Evolutionary conservation across 2,113 vertebrate species (phyloP).

Genomic region (Aphelocoma coerulescens): DNA sequence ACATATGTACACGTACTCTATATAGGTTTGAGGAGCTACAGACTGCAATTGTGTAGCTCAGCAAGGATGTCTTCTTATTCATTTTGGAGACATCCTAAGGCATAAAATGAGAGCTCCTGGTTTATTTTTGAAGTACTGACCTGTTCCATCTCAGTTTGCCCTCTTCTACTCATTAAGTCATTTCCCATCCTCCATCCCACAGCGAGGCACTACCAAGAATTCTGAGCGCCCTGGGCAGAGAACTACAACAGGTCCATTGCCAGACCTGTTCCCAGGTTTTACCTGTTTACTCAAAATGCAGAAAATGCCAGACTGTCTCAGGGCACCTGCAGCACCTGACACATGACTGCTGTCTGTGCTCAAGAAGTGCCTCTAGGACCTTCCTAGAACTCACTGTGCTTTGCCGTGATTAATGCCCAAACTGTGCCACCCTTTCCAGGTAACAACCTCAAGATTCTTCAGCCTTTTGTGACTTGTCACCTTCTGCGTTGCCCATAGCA

Average conservation of each 20-base stretch:
- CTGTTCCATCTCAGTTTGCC: not conserved
- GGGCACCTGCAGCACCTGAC: not conserved
- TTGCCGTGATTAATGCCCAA: not conserved
- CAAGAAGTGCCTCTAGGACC: not conserved
- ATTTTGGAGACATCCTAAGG: not conserved
- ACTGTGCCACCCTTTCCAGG: not conserved
- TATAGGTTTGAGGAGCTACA: not conserved
- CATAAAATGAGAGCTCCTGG: not conserved
- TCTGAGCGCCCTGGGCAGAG: not conserved
- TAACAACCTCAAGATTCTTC: not conserved
- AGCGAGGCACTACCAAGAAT: fast-evolving
- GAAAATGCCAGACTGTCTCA: not conserved
- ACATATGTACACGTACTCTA: not conserved
- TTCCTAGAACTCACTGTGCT: not conserved
- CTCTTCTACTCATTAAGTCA: not conserved
- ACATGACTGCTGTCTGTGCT: not conserved
- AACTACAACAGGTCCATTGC: not conserved
- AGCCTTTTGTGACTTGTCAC: not conserved
- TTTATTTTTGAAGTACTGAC: not conserved
- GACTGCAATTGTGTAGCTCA: not conserved
- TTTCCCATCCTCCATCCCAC: not conserved
- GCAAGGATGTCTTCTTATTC: not conserved
- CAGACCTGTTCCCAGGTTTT: not conserved
- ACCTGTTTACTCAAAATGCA: not conserved
- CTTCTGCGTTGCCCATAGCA: fast-evolving